Conservation (phyloP, 2,888 invertebrate species). For the Heliconius charithonia region DNA sequence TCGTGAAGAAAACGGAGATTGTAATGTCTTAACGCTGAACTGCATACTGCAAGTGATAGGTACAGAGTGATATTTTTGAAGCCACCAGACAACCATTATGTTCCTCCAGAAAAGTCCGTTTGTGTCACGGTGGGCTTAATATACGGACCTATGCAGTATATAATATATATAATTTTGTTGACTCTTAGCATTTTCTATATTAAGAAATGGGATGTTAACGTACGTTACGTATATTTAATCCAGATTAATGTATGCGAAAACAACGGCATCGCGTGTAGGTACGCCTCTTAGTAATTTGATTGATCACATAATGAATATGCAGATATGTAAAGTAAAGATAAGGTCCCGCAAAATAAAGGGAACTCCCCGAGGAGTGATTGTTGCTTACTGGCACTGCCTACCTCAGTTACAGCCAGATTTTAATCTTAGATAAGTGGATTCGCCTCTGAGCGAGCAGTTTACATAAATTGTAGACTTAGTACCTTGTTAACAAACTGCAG, state of each 20-base stretch:
- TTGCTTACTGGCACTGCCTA: constrained; percentile 65
- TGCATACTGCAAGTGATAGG: neutral
- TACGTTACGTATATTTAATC: constrained; percentile 45
- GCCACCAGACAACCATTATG: neutral
- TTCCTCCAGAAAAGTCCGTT: neutral
- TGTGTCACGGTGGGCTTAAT: neutral
- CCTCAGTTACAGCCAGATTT: constrained; percentile 72
- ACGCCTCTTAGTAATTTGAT: constrained; percentile 69
- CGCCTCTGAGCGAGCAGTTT: constrained; percentile 78
- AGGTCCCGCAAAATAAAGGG: constrained; percentile 74
- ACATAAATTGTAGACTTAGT: constrained; percentile 82
- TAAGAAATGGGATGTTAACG: neutral
- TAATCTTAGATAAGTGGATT: constrained; percentile 81
- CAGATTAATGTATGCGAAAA: constrained; percentile 49
- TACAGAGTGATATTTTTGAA: too few relatives aligned
- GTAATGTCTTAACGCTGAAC: too few relatives aligned
- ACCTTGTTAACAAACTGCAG: constrained; percentile 82
- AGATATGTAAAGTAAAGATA: constrained; percentile 79
- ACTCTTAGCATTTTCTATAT: neutral
- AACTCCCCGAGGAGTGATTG: constrained; percentile 79
- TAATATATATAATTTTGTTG: neutral
- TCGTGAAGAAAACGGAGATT: too few relatives aligned
- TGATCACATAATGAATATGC: constrained; percentile 82
- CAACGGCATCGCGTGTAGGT: constrained; percentile 31
- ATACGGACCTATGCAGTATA: neutral